Evolutionary conservation across 1,140 invertebrate species (phyloP).

Genomic region (Holcopasites calliopsidis): DNA sequence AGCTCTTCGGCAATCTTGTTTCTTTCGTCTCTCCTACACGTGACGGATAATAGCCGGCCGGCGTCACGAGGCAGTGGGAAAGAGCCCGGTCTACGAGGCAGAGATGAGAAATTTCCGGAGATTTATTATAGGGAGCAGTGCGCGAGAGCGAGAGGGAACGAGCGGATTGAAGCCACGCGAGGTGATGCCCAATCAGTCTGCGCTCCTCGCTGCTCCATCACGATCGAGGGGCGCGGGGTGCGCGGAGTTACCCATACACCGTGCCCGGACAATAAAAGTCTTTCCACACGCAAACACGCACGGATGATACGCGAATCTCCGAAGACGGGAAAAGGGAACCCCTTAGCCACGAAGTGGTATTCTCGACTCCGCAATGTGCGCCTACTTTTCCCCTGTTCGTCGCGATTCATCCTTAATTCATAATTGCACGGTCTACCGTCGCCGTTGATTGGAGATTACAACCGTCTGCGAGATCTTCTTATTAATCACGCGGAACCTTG

Average conservation of each 20-base stretch:
- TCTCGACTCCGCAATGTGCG: constrained; percentile 17
- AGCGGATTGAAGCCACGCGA: constrained; percentile 53
- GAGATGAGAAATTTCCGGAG: constrained; percentile 52
- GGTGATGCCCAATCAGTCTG: constrained; percentile 59
- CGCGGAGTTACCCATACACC: constrained; percentile 5
- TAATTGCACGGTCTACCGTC: constrained; percentile 56
- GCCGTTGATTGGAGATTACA: constrained; percentile 62
- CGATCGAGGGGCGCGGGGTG: constrained; percentile 53
- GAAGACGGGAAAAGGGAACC: background rate
- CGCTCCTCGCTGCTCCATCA: constrained; percentile 36
- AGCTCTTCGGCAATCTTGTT: background rate
- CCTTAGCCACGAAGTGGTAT: constrained; percentile 15
- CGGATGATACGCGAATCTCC: background rate
- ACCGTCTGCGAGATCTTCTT: constrained; percentile 41
- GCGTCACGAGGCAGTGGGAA: constrained; percentile 2
- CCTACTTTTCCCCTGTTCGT: constrained; percentile 38
- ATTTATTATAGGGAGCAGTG: constrained; percentile 58
- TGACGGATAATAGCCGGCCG: constrained; percentile 29
- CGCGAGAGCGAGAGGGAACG: background rate
- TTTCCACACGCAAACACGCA: background rate
- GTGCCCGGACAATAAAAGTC: constrained; percentile 45
- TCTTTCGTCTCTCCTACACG: constrained; percentile 8
- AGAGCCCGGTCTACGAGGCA: constrained; percentile 24
- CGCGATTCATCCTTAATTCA: constrained; percentile 59
- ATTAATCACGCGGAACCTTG: constrained; percentile 18